Percentiles rank a stretch among this genome's conserved stretches.
These are phyloP conservation scores for Conus ventricosus DNA, from an alignment of 1,140 invertebrate genomes.

Conservation along the genomic window DNA sequence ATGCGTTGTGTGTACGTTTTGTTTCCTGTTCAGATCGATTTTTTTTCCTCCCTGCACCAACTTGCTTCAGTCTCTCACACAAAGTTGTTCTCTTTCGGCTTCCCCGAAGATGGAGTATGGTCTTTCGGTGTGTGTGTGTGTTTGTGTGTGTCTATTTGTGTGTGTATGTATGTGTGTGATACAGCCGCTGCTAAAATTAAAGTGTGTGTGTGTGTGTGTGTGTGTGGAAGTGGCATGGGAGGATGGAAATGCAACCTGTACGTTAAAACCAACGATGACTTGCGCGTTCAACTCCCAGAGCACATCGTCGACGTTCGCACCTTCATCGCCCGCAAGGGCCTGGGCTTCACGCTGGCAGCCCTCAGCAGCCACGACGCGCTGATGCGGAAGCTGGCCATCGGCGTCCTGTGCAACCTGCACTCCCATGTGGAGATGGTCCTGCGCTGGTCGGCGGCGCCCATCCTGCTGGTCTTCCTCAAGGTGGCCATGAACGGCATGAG, in stretches of 20 bases:
- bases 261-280: too few species aligned
- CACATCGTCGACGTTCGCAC: conserved; percentile 18
- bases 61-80: too few species aligned
- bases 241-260: too few species aligned
- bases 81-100: too few species aligned
- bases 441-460: background rate
- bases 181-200: too few species aligned
- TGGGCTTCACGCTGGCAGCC: conserved; percentile 23
- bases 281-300: background rate
- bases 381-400: conserved; percentile 5
- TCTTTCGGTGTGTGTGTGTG: background rate
- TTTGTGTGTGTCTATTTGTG: background rate
- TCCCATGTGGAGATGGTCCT: background rate
- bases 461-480: conserved; percentile 20
- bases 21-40: too few species aligned
- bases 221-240: background rate
- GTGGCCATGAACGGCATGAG: conserved; percentile 11
- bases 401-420: conserved; percentile 21
- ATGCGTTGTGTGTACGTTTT: too few species aligned
- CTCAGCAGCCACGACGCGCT: conserved; percentile 27
- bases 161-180: background rate
- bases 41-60: too few species aligned
- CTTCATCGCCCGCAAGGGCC: conserved; percentile 29
- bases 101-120: too few species aligned
- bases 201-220: too few species aligned